Conservation (phyloP, 1,140 invertebrate species). For the Ganaspis sp. region DNA sequence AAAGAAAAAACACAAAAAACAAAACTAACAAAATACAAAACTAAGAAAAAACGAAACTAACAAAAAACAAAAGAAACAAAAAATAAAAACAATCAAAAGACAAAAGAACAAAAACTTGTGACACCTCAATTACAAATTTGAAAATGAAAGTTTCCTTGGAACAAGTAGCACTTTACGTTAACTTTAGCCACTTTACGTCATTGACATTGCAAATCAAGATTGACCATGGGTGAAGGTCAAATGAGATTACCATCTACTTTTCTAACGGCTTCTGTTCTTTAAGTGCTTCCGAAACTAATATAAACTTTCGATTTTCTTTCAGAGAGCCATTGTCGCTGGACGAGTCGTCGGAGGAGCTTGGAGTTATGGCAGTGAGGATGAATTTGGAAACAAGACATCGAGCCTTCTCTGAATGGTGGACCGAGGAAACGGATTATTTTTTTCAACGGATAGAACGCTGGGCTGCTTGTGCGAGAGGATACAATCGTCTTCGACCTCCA, state of each 20-base stretch:
- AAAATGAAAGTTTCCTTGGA: neutral
- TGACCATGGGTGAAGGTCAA: conserved; percentile 12
- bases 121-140: no score
- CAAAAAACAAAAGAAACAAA: no score
- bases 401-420: conserved; percentile 70
- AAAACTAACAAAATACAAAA: no score
- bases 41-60: no score
- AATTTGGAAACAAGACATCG: conserved; percentile 46
- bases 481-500: conserved; percentile 67
- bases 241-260: neutral
- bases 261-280: conserved; percentile 8
- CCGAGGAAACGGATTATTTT: conserved; percentile 68
- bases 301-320: neutral
- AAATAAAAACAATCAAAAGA: no score
- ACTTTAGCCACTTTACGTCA: neutral
- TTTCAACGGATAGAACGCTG: conserved; percentile 71
- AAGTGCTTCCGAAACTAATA: neutral
- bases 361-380: neutral
- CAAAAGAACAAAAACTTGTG: no score
- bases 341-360: neutral
- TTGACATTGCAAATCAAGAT: conserved; percentile 4
- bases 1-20: no score
- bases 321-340: neutral
- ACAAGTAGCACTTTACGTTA: neutral
- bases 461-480: conserved; percentile 67